A percentile compares a stretch with the other conserved stretches of the same genome.
phyloP scores from a whole-genome alignment of 1,140 invertebrate genomes.

The Lasioglossum albipes region DNA sequence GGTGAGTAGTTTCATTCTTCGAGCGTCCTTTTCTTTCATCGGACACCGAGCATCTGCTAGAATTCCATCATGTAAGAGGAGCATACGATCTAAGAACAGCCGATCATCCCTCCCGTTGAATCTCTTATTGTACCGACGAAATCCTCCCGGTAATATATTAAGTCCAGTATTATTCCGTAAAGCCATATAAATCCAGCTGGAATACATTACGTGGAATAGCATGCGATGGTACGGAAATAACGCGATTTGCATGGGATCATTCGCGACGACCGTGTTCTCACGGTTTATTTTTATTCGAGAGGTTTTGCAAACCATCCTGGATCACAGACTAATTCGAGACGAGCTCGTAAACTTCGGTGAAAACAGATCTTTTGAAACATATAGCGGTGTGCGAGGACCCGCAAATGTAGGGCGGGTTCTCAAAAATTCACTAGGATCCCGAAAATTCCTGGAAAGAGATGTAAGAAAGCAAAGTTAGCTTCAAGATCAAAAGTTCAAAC shows the following conservation, averaged over 20 bases:
- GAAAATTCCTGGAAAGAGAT: no score
- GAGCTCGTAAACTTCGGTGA: background rate
- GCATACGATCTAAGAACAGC: constrained; percentile 35
- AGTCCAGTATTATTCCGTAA: constrained; percentile 53
- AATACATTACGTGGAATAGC: constrained; percentile 54
- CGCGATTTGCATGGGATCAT: constrained; percentile 56
- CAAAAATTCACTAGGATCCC: no score
- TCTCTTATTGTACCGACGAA: constrained; percentile 45
- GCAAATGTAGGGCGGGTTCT: no score
- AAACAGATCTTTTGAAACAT: background rate
- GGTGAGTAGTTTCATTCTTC: no score
- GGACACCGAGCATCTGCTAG: background rate
- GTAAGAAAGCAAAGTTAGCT: no score
- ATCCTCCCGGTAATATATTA: constrained; percentile 49
- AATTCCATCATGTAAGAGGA: background rate
- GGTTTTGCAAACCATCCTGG: background rate
- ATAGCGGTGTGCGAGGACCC: background rate
- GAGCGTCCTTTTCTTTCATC: background rate
- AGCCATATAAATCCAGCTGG: constrained; percentile 48
- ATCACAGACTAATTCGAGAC: background rate
- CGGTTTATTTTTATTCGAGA: constrained; percentile 12
- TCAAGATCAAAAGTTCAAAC: no score
- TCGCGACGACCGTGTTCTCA: background rate
- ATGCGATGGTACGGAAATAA: constrained; percentile 51
- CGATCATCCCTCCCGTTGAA: constrained; percentile 21